These are phyloP conservation scores for Labeo calbasu DNA, from an alignment of 2,797 vertebrate species.

Conservation along the genomic window DNA sequence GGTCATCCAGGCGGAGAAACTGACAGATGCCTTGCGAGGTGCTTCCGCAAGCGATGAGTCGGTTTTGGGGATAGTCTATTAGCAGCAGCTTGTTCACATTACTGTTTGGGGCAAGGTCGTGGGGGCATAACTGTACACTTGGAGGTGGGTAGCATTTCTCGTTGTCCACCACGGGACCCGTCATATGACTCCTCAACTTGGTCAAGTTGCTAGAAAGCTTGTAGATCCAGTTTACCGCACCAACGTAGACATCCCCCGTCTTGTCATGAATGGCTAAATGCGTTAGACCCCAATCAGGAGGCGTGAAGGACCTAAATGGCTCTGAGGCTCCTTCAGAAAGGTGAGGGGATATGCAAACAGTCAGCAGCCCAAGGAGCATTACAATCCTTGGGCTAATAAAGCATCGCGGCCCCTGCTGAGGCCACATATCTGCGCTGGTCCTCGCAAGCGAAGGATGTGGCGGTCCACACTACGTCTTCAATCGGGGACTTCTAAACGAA, in stretches of 20 bases:
- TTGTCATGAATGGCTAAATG: slow-evolving; percentile 95
- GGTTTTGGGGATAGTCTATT: slow-evolving; percentile 94
- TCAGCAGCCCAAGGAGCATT: slow-evolving; percentile 76
- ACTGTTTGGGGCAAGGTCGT: slow-evolving; percentile 86
- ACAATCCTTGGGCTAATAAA: slow-evolving; percentile 74
- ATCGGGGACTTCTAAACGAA: slow-evolving; percentile 48
- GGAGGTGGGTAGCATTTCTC: slow-evolving; percentile 98
- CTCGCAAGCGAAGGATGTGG: slow-evolving; percentile 52
- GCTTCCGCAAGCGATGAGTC: slow-evolving; percentile 95
- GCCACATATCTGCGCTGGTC: slow-evolving; percentile 72
- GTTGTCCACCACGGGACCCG: slow-evolving; percentile 93
- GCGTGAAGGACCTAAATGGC: slow-evolving; percentile 85
- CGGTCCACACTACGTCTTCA: slow-evolving; percentile 49
- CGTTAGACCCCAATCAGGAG: slow-evolving; percentile 87
- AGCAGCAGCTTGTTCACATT: slow-evolving; percentile 99
- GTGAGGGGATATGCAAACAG: slow-evolving; percentile 62
- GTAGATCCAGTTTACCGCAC: slow-evolving; percentile 96
- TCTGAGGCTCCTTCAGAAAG: slow-evolving; percentile 73
- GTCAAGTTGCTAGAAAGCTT: slow-evolving; percentile 96
- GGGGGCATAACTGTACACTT: slow-evolving; percentile 93
- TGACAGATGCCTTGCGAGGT: slow-evolving; percentile 97
- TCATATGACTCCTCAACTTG: slow-evolving; percentile 90
- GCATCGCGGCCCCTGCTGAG: slow-evolving; percentile 69
- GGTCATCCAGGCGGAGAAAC: slow-evolving; percentile 94
- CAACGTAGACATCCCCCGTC: slow-evolving; percentile 94